Evolutionary conservation across 30 jellyfish, hydroid and myxozoan species (phyloP), one percentile per base, ranked within the genome.

Genomic region (Turritopsis rubra): DNA sequence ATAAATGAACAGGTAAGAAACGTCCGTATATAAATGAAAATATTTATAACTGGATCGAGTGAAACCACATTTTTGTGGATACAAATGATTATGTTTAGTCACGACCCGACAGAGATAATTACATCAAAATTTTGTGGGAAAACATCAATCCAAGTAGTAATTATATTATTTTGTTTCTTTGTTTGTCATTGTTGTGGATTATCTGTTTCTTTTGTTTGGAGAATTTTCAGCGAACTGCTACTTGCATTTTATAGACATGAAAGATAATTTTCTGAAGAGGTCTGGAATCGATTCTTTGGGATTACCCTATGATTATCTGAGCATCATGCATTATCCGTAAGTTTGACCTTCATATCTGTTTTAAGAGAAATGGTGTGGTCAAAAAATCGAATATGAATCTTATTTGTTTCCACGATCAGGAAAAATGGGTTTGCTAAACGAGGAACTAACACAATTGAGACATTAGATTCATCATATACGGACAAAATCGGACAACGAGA

Each of bases 301-400:
- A 8, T 7, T 23, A 13, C 83, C 83, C 28, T 75, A 75, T 75
- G 83, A 75, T 22, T 75, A 75, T 75, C 83, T 75, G 18, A 75
- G 83, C 83, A 75, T 75, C 60, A 75, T 75, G 83, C 83, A 75
- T 75, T 75, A 75, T n/a, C 83, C 60, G 83, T 75, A 75, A 75
- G 83, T 75, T 75, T 26, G 16, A 68, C 19, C 31, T 9, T 1
- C n/a, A n/a, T n/a, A n/a, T n/a, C n/a, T n/a, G n/a, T n/a, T n/a
- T n/a, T n/a, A n/a, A n/a, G n/a, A n/a, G n/a, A n/a, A n/a, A n/a
- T n/a, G n/a, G n/a, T n/a, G n/a, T n/a, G n/a, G n/a, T n/a, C n/a
- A n/a, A n/a, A n/a, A n/a, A 27, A 23, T 7, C 30, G 8, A 3
- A 68, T 19, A 27, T 68, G 9, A 1, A 68, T 1, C 28, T 68